Conservation (phyloP, 2,888 invertebrate genomes). For the Micropterix aruncella region DNA sequence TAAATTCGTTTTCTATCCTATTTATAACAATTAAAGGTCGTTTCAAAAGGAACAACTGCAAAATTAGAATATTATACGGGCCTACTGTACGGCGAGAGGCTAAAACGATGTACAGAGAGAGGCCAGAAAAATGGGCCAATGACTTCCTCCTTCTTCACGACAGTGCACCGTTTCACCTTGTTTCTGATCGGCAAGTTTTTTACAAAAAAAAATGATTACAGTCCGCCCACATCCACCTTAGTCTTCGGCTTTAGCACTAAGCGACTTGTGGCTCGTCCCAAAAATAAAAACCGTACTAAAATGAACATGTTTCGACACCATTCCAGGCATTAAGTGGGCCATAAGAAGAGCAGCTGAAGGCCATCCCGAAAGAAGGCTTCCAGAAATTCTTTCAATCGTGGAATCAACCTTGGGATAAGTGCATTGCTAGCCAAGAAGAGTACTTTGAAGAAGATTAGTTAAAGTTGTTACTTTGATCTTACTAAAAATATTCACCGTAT, state of each 20-base stretch:
- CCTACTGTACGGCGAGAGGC: no score
- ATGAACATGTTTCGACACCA: not conserved
- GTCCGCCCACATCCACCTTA: not conserved
- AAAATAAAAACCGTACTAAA: not conserved
- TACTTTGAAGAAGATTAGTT: not conserved
- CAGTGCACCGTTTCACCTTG: not conserved
- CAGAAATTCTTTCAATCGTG: not conserved
- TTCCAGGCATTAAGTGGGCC: not conserved
- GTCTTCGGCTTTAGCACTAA: not conserved
- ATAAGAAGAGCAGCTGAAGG: not conserved
- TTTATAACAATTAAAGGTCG: no score
- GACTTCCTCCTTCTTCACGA: not conserved
- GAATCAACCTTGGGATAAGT: not conserved
- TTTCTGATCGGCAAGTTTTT: not conserved
- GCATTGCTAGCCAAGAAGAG: no score
- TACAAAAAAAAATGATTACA: not conserved
- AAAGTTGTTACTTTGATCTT: no score
- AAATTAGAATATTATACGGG: no score
- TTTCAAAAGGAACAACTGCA: no score
- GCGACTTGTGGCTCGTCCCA: not conserved
- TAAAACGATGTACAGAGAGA: not conserved
- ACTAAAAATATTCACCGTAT: not conserved
- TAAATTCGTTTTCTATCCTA: no score
- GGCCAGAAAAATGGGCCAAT: not conserved
- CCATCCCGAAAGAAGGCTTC: not conserved